Evolutionary conservation across 1,140 invertebrate species (phyloP).

Genomic region (Drosophila lini): DNA sequence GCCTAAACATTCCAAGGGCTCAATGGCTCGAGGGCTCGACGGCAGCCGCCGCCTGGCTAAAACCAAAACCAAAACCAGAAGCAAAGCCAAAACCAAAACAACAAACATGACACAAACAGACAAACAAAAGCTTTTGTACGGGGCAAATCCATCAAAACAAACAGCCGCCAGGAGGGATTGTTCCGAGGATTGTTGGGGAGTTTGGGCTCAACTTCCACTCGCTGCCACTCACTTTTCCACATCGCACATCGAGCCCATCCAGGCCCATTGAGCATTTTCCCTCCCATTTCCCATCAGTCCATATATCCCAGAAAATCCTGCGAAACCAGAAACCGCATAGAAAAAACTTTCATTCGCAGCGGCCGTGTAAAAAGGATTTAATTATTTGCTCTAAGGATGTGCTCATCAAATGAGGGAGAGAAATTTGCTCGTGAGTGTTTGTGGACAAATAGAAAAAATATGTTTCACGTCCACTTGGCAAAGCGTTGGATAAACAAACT

Average conservation of each 20-base stretch:
- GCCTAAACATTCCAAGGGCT: constrained; percentile 38
- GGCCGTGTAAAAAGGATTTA: constrained; percentile 83
- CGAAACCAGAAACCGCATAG: constrained; percentile 49
- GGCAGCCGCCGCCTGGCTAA: constrained; percentile 21
- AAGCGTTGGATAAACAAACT: constrained; percentile 47
- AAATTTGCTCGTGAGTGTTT: constrained; percentile 50
- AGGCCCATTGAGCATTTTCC: constrained; percentile 6
- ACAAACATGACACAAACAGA: constrained; percentile 76
- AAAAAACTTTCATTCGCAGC: constrained; percentile 54
- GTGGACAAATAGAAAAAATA: constrained; percentile 71
- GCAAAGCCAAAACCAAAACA: constrained; percentile 53
- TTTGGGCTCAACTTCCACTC: constrained; percentile 41
- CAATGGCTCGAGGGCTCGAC: constrained; percentile 9
- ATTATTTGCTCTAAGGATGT: constrained; percentile 84
- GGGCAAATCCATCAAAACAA: constrained; percentile 83
- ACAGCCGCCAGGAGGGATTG: constrained; percentile 69
- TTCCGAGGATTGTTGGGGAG: constrained; percentile 37
- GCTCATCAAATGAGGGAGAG: constrained; percentile 32
- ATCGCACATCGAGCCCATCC: constrained; percentile 9
- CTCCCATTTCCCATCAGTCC: constrained; percentile 1
- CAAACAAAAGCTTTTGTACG: constrained; percentile 75
- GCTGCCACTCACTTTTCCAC: constrained; percentile 25
- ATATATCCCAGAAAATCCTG: constrained; percentile 46
- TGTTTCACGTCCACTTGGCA: constrained; percentile 73
- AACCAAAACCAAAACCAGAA: constrained; percentile 32